A percentile compares a stretch with the other conserved stretches of the same genome.
Conservation (phyloP, 92 coral and sea anemone genomes). For the Virgularia gustaviana region DNA sequence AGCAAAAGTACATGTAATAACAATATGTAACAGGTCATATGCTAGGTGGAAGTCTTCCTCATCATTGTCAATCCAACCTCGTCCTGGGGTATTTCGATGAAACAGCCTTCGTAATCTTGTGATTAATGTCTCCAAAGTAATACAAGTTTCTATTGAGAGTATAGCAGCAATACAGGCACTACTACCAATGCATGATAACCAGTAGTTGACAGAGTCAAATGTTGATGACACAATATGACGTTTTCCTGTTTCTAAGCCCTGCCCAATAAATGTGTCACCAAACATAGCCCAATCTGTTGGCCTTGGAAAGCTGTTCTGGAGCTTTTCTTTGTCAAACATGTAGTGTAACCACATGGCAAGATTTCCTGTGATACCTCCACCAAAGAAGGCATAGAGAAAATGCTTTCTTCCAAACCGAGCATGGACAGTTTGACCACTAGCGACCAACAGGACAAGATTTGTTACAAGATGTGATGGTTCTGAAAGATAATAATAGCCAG, state of each 20-base stretch:
- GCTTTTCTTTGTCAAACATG: conserved; percentile 55
- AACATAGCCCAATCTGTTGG: conserved; percentile 64
- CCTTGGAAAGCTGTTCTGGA: conserved; percentile 61
- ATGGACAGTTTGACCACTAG: conserved; percentile 73
- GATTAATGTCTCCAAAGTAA: conserved; percentile 51
- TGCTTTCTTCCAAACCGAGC: conserved; percentile 71
- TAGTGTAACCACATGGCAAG: conserved; percentile 66
- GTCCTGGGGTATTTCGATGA: conserved; percentile 33
- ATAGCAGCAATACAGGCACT: conserved; percentile 80
- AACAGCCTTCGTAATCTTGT: conserved; percentile 48
- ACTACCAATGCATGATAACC: conserved; percentile 77
- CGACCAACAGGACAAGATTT: conserved; percentile 67
- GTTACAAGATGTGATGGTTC: conserved; percentile 66
- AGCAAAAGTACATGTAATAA: conserved; percentile 47
- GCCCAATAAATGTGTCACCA: conserved; percentile 44
- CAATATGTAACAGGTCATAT: conserved; percentile 58
- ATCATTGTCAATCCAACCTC: conserved; percentile 16
- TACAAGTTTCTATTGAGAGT: conserved; percentile 76
- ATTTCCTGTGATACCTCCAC: conserved; percentile 88
- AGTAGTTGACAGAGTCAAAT: conserved; percentile 58
- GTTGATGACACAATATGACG: conserved; percentile 45
- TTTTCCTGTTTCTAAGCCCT: conserved; percentile 55
- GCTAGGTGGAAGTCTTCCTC: conserved; percentile 44
- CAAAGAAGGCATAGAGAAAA: conserved; percentile 61
- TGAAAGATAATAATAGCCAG: too few relatives aligned